phyloP scores from a whole-genome alignment of 2,888 invertebrate genomes.

The Drosophila macrothrix region DNA sequence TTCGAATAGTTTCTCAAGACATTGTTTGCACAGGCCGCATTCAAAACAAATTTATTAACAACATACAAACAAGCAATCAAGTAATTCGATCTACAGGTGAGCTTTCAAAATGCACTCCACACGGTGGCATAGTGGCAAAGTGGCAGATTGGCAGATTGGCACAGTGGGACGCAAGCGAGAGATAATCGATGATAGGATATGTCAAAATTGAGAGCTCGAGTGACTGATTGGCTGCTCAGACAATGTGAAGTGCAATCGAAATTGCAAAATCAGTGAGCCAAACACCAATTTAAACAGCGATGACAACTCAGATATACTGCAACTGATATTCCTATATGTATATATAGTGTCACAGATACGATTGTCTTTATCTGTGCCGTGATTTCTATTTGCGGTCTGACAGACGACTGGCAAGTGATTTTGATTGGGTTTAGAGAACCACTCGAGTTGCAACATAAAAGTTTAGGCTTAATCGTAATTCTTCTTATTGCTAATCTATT shows the following conservation, averaged over 20 bases:
- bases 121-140: slow-evolving; percentile 19
- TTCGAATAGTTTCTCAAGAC: slow-evolving; percentile 53
- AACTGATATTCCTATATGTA: neutral
- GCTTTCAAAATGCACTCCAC: slow-evolving; percentile 27
- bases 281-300: slow-evolving; percentile 36
- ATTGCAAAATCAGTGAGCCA: slow-evolving; percentile 57
- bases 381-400: slow-evolving; percentile 48
- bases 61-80: slow-evolving; percentile 22
- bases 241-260: slow-evolving; percentile 40
- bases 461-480: slow-evolving; percentile 22
- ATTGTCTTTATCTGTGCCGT: slow-evolving; percentile 48
- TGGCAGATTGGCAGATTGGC: slow-evolving; percentile 11
- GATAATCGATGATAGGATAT: slow-evolving; percentile 31
- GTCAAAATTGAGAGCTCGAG: slow-evolving; percentile 20
- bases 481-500: slow-evolving; percentile 2
- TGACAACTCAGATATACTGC: slow-evolving; percentile 49
- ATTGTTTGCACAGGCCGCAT: slow-evolving; percentile 65
- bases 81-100: slow-evolving; percentile 59
- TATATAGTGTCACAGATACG: slow-evolving; percentile 52
- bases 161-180: slow-evolving; percentile 38
- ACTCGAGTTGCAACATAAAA: slow-evolving; percentile 23
- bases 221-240: slow-evolving; percentile 28
- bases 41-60: slow-evolving; percentile 10
- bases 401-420: slow-evolving; percentile 27
- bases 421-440: slow-evolving; percentile 52